These are phyloP conservation scores for Lasioglossum morio DNA, from an alignment of 2,888 invertebrate genomes.

Conservation along the genomic window DNA sequence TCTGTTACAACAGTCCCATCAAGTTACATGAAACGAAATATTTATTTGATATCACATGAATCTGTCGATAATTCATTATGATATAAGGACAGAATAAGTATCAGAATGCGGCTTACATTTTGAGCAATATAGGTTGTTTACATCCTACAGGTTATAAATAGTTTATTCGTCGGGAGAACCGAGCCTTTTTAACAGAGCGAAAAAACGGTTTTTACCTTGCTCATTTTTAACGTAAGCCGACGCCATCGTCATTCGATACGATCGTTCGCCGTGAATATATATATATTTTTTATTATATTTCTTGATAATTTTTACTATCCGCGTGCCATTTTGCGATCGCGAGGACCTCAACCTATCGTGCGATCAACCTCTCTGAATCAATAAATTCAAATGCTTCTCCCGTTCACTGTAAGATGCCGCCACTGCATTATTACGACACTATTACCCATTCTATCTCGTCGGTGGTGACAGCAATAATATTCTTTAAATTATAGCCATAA, in stretches of 20 bases:
- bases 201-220: conserved; percentile 74
- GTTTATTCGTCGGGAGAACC: conserved; percentile 25
- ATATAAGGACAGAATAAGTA: conserved; percentile 3
- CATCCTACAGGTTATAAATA: conserved; percentile 81
- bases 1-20: neutral
- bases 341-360: conserved; percentile 45
- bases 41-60: conserved; percentile 9
- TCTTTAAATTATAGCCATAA: no score
- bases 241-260: conserved; percentile 75
- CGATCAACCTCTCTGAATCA: conserved; percentile 19
- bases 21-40: neutral
- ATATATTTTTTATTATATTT: conserved; percentile 74
- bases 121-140: conserved; percentile 72
- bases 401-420: conserved; percentile 37
- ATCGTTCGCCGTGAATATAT: conserved; percentile 57
- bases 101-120: conserved; percentile 22
- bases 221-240: conserved; percentile 83
- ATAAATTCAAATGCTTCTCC: conserved; percentile 1
- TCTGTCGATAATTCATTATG: conserved; percentile 13
- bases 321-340: conserved; percentile 69
- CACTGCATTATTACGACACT: conserved; percentile 13
- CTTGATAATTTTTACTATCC: conserved; percentile 65
- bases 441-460: no score
- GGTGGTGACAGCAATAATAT: no score
- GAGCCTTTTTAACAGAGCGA: conserved; percentile 24